These are phyloP conservation scores for Idaea biselata DNA, from an alignment of 2,888 invertebrate species.

Conservation along the genomic window DNA sequence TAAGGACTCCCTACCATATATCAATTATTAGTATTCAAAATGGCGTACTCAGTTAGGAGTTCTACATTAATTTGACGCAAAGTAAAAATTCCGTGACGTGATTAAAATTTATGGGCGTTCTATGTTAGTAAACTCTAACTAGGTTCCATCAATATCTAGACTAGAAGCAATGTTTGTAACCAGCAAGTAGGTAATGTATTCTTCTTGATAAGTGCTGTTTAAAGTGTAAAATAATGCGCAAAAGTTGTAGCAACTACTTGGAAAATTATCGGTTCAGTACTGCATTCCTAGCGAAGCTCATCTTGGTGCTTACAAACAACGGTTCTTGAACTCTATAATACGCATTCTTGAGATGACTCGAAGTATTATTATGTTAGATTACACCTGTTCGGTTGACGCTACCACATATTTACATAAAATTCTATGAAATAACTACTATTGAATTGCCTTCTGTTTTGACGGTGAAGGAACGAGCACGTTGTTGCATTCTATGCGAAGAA, in stretches of 20 bases:
- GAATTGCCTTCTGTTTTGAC: neutral
- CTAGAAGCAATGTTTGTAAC: neutral
- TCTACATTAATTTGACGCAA: neutral
- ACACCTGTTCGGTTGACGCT: neutral
- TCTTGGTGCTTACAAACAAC: conserved; percentile 45
- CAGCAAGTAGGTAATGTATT: neutral
- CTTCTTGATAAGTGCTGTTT: neutral
- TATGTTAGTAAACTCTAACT: neutral
- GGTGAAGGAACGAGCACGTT: neutral
- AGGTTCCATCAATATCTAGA: neutral
- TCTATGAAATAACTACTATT: neutral
- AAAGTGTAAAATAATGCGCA: conserved; percentile 11
- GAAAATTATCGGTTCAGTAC: conserved; percentile 46
- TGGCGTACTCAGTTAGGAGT: neutral
- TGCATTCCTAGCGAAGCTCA: conserved; percentile 62
- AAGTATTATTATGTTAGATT: neutral
- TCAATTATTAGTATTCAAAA: too few relatives aligned
- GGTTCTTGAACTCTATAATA: conserved; percentile 57
- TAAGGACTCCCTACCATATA: too few relatives aligned
- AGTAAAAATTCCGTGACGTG: neutral
- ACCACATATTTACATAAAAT: neutral
- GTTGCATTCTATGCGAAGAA: neutral
- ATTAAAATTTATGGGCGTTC: neutral
- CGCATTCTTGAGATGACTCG: neutral
- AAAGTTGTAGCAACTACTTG: conserved; percentile 18